Base-by-base conservation (phyloP, 2,797 vertebrate genomes). In the Chanos chanos region DNA sequence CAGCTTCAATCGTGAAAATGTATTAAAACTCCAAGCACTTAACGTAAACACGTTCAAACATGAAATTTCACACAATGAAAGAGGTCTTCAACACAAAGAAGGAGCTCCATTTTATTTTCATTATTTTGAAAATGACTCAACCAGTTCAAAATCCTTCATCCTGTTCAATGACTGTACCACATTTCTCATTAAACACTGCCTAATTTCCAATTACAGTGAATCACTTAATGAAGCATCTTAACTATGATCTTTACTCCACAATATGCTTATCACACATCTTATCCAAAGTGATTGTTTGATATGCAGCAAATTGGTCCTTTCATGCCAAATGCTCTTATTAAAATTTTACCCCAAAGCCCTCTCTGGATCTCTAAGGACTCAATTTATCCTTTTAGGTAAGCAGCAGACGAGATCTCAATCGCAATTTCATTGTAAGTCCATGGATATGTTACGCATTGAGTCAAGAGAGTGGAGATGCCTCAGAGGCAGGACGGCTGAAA, bases 291-390 rank as follows among this genome's bases (percentile, higher is more conserved):
- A 68, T 64, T 47, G 9, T 56, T 22, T 64, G 45, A 72, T 74
- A 57, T 30, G 18, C 48, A 1, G 56, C 48, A 59, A 69, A 71
- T 64, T 51, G 34, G 45, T 43, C 31, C 43, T 61, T 71, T 71
- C 57, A 68, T 71, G 69, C 59, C 56, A 75, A 61, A 68, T 25
- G n/a, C 37, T 27, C 37, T 31, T 53, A 62, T 68, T 68, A 57
- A 57, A 50, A 51, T 58, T 45, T 69, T 56, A 37, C 53, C 68
- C 66, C 16, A 52, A 61, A 64, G 55, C 66, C 52, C 16, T 50
- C 16, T 47, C 45, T 58, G 49, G 40, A 47, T 64, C 57, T 68
- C 57, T 4, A 2, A 52, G 49, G 52, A 66, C 33, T 50, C 52
- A 39, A n/a, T 63, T 63, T 49, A 39, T 50, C 43, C 43, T 58